phyloP scores from a whole-genome alignment of 2,113 vertebrate species.

The Patagioenas fasciata region DNA sequence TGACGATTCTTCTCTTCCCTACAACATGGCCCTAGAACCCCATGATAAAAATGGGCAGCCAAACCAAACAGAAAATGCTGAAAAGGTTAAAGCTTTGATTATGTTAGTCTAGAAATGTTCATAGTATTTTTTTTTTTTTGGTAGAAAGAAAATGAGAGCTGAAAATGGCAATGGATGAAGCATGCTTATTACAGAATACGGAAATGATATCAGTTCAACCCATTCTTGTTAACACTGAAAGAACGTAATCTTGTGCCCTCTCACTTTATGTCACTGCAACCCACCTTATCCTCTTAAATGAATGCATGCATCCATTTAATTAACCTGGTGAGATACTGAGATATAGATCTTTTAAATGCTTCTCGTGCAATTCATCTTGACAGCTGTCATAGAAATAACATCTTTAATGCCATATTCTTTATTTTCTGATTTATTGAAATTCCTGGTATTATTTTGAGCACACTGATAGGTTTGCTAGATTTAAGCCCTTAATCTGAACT shows the following conservation, averaged over 20 bases:
- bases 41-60: conserved; percentile 54
- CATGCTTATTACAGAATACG: conserved; percentile 37
- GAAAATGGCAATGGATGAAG: conserved; percentile 67
- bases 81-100: conserved; percentile 62
- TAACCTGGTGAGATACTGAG: conserved; percentile 53
- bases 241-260: conserved; percentile 28
- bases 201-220: conserved; percentile 40
- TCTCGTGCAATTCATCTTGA: conserved; percentile 61
- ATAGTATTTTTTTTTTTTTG: background rate
- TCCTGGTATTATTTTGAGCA: conserved; percentile 55
- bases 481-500: conserved; percentile 62
- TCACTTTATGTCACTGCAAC: conserved; percentile 48
- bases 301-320: conserved; percentile 61
- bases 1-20: conserved; percentile 25
- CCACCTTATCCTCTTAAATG: conserved; percentile 43
- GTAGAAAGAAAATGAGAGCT: conserved; percentile 40
- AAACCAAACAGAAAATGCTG: conserved; percentile 27
- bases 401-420: conserved; percentile 57
- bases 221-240: conserved; percentile 28
- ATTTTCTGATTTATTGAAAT: conserved; percentile 67
- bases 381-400: conserved; percentile 46
- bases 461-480: conserved; percentile 36
- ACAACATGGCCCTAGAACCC: conserved; percentile 35
- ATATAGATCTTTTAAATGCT: conserved; percentile 59
- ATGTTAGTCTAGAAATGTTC: conserved; percentile 53